Base-by-base conservation (phyloP, 1,140 invertebrate genomes). In the Drosophila pseudoobscura region DNA sequence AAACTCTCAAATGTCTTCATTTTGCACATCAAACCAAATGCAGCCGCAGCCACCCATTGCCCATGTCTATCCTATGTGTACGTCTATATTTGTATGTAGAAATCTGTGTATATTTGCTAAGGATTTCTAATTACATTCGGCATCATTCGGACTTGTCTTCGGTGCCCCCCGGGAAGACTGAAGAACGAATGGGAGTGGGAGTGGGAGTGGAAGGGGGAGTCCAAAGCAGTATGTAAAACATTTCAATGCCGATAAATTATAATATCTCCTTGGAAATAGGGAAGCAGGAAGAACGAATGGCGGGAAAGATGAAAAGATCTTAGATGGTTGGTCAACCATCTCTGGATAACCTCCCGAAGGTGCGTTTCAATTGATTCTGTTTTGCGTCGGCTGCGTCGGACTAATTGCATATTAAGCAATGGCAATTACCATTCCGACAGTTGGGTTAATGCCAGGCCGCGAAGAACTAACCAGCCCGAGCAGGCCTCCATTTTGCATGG, bases 101-200 rank as follows among this genome's bases (percentile, higher is more conserved):
- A 39, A 39, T 39, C 35, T 39, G 35, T 13, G 39, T 66, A 47
- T 84, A 50, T 80, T 70, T 78, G 62, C 79, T 51, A 44, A 78
- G 78, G 83, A 83, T 83, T 75, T 87, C 75, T 89, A 87, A 89
- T 87, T 87, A 87, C 83, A 87, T 75, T 88, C 78, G 78, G 83
- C 83, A 76, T 64, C 78, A 68, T 72, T 78, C 78, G 71, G 78
- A 74, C 62, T 68, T 49, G 73, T 76, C 53, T 71, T 72, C 54
- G 44, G 47, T 65, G 57, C 35, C 57, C 71, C 41, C 20, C 24
- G 35, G 35, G 35, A 11, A 39, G 5, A 13, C 17, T 13, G 54
- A 60, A 24, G 22, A 31, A 3, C 9, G 51, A 57, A 45, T 50
- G 20, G 35, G 3, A 39, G 35, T 11, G 22, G 31, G 17, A 17